These are phyloP conservation scores for Ophiodon elongatus DNA, from an alignment of 2,113 vertebrate species.

Conservation along the genomic window DNA sequence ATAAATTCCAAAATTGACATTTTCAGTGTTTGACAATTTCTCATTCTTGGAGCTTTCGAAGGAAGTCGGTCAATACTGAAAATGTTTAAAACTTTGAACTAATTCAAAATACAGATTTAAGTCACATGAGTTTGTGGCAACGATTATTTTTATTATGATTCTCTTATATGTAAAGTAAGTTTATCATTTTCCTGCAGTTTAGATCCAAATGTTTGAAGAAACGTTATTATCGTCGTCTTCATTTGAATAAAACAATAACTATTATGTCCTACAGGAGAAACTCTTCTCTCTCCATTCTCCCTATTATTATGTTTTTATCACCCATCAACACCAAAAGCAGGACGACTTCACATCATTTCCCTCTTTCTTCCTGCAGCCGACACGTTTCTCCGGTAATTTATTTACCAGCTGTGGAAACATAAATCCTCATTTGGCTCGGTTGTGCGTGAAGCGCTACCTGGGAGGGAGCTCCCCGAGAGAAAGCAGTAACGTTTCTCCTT, in stretches of 20 bases:
- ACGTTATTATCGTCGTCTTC: background rate
- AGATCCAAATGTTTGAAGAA: too few species aligned
- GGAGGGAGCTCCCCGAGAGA: slow-evolving; percentile 25
- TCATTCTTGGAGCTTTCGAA: too few species aligned
- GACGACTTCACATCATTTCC: background rate
- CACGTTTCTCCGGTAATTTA: slow-evolving; percentile 40
- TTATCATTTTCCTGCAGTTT: too few species aligned
- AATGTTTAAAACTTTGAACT: too few species aligned
- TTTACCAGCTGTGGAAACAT: slow-evolving; percentile 44
- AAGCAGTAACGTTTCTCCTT: slow-evolving; percentile 23
- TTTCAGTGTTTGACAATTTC: too few species aligned
- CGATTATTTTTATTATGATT: too few species aligned
- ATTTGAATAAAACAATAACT: too few species aligned
- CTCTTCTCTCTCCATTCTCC: background rate
- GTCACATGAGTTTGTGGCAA: too few species aligned
- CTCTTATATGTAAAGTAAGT: too few species aligned
- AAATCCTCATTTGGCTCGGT: slow-evolving; percentile 54
- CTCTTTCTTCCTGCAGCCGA: background rate
- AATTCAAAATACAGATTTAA: too few species aligned
- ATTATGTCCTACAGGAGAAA: background rate
- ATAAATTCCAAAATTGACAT: too few species aligned
- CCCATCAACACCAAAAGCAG: background rate
- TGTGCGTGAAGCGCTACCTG: slow-evolving; percentile 7
- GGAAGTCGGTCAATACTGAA: too few species aligned
- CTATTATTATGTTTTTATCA: background rate